Base-by-base conservation (phyloP, 2,888 invertebrate genomes). In the Aspidapion aeneum region DNA sequence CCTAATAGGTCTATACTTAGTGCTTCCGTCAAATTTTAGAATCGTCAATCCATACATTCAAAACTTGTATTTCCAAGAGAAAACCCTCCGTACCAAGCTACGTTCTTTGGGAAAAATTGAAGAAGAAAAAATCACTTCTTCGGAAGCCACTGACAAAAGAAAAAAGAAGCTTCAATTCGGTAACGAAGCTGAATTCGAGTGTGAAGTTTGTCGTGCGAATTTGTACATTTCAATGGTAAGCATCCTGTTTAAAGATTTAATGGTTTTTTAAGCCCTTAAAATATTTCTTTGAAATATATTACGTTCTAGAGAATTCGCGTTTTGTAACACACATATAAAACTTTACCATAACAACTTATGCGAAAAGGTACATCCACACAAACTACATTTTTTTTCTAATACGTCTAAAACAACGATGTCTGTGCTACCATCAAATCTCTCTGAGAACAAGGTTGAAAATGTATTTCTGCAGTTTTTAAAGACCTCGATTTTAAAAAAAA, bases 201-300 rank as follows among this genome's bases (percentile, higher is more conserved):
- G 96, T 78, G 91, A 94, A 74, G 83, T 88, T 59, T 95, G 94
- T 75, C 87, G 92, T 66, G 87, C 88, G 63, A 91, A 91, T 77
- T 85, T 96, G 48, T 93, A 89, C 77, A 84, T 95, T 66, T 95
- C 95, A 1, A 86, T 91, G 86, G 91, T 93, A 78, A 79, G 80
- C 2, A 69, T 60, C 12, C 50, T 35, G 19, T 35, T 35, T 7
- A 12, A 35, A 35, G 3, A 35, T 35, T 35, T 7, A 35, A 12
- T 35, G n/a, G n/a, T 62, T 55, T 52, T 21, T 52, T 58, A 50
- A 48, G 52, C 51, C 55, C 60, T 57, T 18, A 9, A 2, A 21
- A 21, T 49, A 52, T 51, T 57, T 12, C 12, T 54, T 9, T 19
- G 17, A 21, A 57, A 20, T 48, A 2, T 17, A n/a, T n/a, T n/a